Conservation (phyloP, 2,113 vertebrate species). For the Riparia riparia region DNA sequence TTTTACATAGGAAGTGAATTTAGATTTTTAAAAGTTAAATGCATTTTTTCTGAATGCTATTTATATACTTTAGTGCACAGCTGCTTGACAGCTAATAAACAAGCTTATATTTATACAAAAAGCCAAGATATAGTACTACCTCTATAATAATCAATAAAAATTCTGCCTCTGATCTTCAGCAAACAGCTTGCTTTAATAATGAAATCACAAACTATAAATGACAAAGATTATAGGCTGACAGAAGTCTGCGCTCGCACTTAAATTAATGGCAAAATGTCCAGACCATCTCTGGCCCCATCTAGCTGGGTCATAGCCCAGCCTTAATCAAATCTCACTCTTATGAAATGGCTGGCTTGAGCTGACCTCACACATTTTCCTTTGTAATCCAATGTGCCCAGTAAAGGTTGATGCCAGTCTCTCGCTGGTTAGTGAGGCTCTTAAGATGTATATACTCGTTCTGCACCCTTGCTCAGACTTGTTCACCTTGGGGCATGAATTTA, state of each 20-base stretch:
- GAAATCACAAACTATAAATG: slow-evolving; percentile 9
- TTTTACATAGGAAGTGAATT: slow-evolving; percentile 3
- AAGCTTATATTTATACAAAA: slow-evolving; percentile 21
- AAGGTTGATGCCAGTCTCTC: not conserved
- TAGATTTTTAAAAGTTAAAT: slow-evolving; percentile 30
- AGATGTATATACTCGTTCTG: not conserved
- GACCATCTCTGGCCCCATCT: not conserved
- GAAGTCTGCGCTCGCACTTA: not conserved
- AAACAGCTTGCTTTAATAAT: not conserved
- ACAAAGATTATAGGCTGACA: not conserved
- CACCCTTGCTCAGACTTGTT: not conserved
- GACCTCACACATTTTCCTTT: not conserved
- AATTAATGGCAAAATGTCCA: slow-evolving; percentile 13
- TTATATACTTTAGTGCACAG: not conserved
- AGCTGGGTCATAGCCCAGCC: not conserved
- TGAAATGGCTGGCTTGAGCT: not conserved
- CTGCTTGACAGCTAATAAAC: slow-evolving; percentile 51
- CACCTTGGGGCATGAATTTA: not conserved
- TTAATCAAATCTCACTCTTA: not conserved
- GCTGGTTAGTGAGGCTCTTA: not conserved
- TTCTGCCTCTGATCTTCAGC: not conserved
- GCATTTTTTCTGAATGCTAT: slow-evolving; percentile 13
- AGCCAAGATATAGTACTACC: not conserved
- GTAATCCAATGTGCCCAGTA: not conserved
- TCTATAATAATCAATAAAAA: not conserved